Evolutionary conservation across 2,113 vertebrate genomes (phyloP).

Genomic region (Hippocampus zosterae): DNA sequence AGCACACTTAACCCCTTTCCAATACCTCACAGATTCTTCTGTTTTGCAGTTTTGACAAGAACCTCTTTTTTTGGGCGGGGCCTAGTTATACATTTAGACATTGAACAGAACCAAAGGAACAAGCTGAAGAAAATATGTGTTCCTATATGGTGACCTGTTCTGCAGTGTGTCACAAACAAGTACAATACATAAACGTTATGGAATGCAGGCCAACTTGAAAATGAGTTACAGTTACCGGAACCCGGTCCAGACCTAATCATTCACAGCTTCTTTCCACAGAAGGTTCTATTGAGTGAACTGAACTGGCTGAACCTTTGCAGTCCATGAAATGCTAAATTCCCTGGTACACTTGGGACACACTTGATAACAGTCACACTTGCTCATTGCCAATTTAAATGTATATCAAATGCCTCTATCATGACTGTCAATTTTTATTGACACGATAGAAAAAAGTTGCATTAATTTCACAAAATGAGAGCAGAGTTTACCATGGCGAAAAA

Average conservation of each 20-base stretch:
- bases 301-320: slow-evolving; percentile 4
- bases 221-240: slow-evolving; percentile 17
- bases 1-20: slow-evolving; percentile 38
- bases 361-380: too few species aligned
- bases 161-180: slow-evolving; percentile 19
- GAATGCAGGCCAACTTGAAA: slow-evolving; percentile 18
- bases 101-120: slow-evolving; percentile 20
- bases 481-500: too few species aligned
- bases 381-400: too few species aligned
- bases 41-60: slow-evolving; percentile 55
- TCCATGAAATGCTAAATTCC: slow-evolving; percentile 16
- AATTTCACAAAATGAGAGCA: too few species aligned
- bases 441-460: too few species aligned
- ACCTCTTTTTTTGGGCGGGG: not conserved
- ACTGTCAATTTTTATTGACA: too few species aligned
- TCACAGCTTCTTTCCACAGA: slow-evolving; percentile 14
- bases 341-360: not conserved
- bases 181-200: slow-evolving; percentile 12
- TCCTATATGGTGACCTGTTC: slow-evolving; percentile 12
- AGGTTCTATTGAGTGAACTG: slow-evolving; percentile 17
- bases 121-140: slow-evolving; percentile 24
- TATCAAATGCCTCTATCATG: too few species aligned
- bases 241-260: slow-evolving; percentile 21
- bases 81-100: slow-evolving; percentile 39
- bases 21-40: slow-evolving; percentile 41